phyloP scores from a whole-genome alignment of 2,113 vertebrate species.

The Spermophilus dauricus region DNA sequence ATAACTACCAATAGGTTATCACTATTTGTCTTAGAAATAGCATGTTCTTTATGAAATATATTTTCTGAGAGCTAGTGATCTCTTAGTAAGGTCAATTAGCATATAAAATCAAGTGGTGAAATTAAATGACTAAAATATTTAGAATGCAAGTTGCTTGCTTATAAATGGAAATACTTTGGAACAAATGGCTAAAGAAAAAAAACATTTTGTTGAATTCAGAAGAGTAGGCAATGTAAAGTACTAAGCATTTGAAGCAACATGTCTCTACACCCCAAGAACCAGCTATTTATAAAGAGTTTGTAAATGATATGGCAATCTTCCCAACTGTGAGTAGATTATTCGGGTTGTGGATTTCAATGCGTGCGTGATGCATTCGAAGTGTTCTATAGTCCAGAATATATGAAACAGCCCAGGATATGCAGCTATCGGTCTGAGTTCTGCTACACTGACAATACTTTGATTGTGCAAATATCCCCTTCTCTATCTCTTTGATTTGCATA shows the following conservation, averaged over 20 bases:
- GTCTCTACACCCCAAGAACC: not conserved
- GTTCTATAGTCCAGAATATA: slow-evolving; percentile 7
- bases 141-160: slow-evolving; percentile 46
- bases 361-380: not conserved
- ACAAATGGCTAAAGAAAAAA: slow-evolving; percentile 37
- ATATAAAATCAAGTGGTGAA: slow-evolving; percentile 51
- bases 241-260: not conserved
- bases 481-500: not conserved
- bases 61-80: slow-evolving; percentile 36
- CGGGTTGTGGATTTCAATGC: not conserved
- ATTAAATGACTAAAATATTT: slow-evolving; percentile 65
- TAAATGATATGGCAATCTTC: not conserved
- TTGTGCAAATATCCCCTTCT: not conserved
- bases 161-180: slow-evolving; percentile 16
- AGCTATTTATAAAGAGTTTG: not conserved
- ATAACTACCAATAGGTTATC: not conserved
- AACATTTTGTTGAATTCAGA: slow-evolving; percentile 53
- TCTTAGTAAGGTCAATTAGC: slow-evolving; percentile 55
- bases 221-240: not conserved
- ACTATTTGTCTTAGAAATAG: slow-evolving; percentile 20
- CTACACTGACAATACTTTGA: not conserved
- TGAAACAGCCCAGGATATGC: not conserved
- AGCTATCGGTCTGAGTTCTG: not conserved
- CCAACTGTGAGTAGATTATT: not conserved
- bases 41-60: not conserved